These are phyloP conservation scores for Julus scanicus DNA, from an alignment of 2,888 invertebrate genomes.

Conservation along the genomic window DNA sequence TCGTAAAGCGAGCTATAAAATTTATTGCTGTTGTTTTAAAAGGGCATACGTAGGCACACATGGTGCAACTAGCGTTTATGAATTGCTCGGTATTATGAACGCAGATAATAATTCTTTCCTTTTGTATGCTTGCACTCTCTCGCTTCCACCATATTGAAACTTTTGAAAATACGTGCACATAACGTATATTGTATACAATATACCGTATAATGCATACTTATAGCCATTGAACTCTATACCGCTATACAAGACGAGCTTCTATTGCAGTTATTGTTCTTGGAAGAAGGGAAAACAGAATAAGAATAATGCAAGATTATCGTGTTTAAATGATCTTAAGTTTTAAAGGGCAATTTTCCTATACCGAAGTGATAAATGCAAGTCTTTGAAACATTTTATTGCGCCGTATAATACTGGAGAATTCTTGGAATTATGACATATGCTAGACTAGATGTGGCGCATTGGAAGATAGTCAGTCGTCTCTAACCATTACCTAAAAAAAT, in stretches of 20 bases:
- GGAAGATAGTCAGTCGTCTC: background rate
- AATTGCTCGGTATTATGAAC: constrained; percentile 32
- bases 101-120: constrained; percentile 12
- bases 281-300: constrained; percentile 3
- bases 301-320: constrained; percentile 3
- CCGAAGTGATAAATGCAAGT: constrained; percentile 5
- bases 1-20: constrained; percentile 28
- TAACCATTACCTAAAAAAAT: background rate
- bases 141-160: background rate
- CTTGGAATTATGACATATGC: background rate
- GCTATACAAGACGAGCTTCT: background rate
- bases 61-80: constrained; percentile 23
- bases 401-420: background rate
- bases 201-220: background rate
- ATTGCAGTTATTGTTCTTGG: background rate
- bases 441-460: background rate
- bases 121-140: background rate
- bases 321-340: background rate
- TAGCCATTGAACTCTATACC: background rate
- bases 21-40: constrained; percentile 42
- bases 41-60: constrained; percentile 30
- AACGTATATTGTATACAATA: background rate
- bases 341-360: background rate
- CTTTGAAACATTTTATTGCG: background rate
- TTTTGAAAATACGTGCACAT: background rate